These are phyloP conservation scores for Nymphalis polychloros DNA, from an alignment of 2,888 invertebrate genomes.

Conservation along the genomic window DNA sequence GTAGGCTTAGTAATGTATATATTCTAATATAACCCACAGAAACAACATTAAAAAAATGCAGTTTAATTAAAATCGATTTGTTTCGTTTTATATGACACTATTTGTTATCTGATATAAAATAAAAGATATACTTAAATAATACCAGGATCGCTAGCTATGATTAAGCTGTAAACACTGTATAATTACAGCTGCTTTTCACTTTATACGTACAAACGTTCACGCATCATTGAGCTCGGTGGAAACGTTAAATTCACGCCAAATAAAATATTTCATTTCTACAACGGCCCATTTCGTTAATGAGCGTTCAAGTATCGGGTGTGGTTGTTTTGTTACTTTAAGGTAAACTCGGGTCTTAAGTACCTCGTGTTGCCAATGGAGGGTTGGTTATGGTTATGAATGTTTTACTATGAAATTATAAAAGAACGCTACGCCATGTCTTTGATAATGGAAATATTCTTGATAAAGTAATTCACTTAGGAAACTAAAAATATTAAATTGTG, in stretches of 20 bases:
- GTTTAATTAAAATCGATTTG: no score
- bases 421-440: background rate
- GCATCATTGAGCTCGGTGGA: conserved; percentile 45
- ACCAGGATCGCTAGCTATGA: conserved; percentile 13
- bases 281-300: conserved; percentile 55
- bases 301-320: conserved; percentile 46
- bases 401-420: conserved; percentile 5
- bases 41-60: no score
- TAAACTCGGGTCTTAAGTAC: conserved; percentile 25
- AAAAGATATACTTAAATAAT: background rate
- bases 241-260: conserved; percentile 46
- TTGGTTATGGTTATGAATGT: conserved; percentile 19
- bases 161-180: conserved; percentile 24
- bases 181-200: conserved; percentile 29
- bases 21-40: no score
- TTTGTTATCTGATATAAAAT: no score
- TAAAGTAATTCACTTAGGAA: no score
- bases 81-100: no score
- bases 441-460: background rate
- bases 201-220: conserved; percentile 37
- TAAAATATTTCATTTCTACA: conserved; percentile 54
- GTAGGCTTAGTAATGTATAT: no score
- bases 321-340: conserved; percentile 38
- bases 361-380: conserved; percentile 20
- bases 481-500: no score